Percentiles rank a stretch among this genome's conserved stretches.
Evolutionary conservation across 2,113 vertebrate genomes (phyloP).

Genomic region (Pelodiscus sinensis): DNA sequence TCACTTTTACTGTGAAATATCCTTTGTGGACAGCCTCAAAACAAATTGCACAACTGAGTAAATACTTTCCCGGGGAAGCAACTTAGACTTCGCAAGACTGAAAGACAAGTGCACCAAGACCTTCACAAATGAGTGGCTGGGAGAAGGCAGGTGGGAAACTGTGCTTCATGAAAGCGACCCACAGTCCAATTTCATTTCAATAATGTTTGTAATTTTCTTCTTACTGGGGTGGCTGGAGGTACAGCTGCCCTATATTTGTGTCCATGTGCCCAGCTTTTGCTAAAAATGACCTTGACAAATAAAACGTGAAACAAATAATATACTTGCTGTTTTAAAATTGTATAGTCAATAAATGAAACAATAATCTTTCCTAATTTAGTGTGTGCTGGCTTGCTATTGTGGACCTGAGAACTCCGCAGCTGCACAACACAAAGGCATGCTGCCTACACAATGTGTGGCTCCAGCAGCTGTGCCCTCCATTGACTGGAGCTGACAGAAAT

Average conservation of each 20-base stretch:
- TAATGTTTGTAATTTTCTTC: slow-evolving; percentile 68
- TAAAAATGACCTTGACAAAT: slow-evolving; percentile 74
- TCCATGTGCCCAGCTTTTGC: slow-evolving; percentile 53
- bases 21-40: slow-evolving; percentile 22
- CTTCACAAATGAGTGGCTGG: slow-evolving; percentile 29
- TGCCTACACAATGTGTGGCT: slow-evolving; percentile 54
- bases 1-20: slow-evolving; percentile 24
- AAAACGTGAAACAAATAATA: slow-evolving; percentile 70
- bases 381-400: slow-evolving; percentile 61
- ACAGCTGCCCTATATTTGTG: slow-evolving; percentile 66
- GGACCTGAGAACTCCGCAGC: slow-evolving; percentile 73
- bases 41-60: slow-evolving; percentile 12
- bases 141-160: slow-evolving; percentile 67
- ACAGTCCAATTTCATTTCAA: slow-evolving; percentile 64
- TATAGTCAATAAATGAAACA: slow-evolving; percentile 64
- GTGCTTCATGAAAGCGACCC: slow-evolving; percentile 49
- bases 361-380: slow-evolving; percentile 66
- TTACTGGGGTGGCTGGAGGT: slow-evolving; percentile 56
- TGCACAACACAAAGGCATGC: slow-evolving; percentile 68
- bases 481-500: slow-evolving; percentile 36
- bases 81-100: background rate
- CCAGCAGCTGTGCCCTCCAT: slow-evolving; percentile 63
- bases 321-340: slow-evolving; percentile 62
- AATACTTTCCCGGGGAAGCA: slow-evolving; percentile 13
- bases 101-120: slow-evolving; percentile 15